A percentile compares a stretch with the other conserved stretches of the same genome.
Evolutionary conservation across 2,888 invertebrate species (phyloP).

Genomic region (Thera obeliscata): DNA sequence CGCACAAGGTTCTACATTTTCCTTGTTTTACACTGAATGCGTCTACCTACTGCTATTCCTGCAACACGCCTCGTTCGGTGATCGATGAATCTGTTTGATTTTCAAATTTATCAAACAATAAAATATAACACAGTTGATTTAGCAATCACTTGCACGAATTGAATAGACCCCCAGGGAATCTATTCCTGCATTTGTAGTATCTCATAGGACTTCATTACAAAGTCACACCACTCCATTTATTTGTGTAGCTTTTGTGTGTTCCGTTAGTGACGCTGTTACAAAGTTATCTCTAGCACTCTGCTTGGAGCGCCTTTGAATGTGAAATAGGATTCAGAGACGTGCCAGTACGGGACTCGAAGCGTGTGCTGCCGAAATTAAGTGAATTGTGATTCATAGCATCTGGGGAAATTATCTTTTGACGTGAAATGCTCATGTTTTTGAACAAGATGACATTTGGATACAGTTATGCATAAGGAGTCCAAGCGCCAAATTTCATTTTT

Average conservation of each 20-base stretch:
- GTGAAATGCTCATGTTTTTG: constrained; percentile 11
- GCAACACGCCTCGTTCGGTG: too few relatives aligned
- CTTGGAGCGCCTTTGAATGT: constrained; percentile 51
- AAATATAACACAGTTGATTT: too few relatives aligned
- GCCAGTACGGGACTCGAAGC: constrained; percentile 19
- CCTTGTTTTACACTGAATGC: constrained; percentile 45
- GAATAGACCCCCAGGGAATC: too few relatives aligned
- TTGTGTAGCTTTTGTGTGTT: constrained; percentile 53
- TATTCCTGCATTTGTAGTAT: too few relatives aligned
- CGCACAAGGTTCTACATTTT: constrained; percentile 40
- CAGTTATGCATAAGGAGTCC: too few relatives aligned
- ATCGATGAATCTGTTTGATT: too few relatives aligned
- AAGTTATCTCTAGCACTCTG: constrained; percentile 61
- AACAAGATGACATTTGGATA: neutral
- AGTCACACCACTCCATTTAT: constrained; percentile 58
- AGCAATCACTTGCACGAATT: too few relatives aligned
- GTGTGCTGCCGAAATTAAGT: constrained; percentile 22
- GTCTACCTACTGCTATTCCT: constrained; percentile 21
- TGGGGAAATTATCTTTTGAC: constrained; percentile 14
- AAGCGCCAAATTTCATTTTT: too few relatives aligned
- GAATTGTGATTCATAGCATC: constrained; percentile 25
- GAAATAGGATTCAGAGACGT: constrained; percentile 46
- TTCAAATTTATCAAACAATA: too few relatives aligned
- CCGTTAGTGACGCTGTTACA: constrained; percentile 53
- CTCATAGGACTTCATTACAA: constrained; percentile 45